These are phyloP conservation scores for Emberiza fucata DNA, from an alignment of 2,113 vertebrate species.

Conservation along the genomic window DNA sequence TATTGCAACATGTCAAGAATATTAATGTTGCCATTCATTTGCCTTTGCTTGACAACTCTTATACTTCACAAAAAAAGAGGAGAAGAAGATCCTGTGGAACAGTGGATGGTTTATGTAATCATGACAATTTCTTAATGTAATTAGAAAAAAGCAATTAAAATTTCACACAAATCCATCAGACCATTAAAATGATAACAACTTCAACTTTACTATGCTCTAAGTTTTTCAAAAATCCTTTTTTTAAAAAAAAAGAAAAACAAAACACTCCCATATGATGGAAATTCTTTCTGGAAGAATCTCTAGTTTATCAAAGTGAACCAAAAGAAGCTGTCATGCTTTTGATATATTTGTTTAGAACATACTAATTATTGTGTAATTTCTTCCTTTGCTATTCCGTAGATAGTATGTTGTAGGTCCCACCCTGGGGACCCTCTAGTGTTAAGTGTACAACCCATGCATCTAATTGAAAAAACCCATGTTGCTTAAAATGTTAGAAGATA, in stretches of 20 bases:
- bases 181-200: background rate
- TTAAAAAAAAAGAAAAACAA: too few species aligned
- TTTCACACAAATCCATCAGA: background rate
- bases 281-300: background rate
- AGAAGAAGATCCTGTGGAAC: background rate
- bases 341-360: background rate
- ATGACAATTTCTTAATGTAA: background rate
- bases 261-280: background rate
- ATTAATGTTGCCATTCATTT: slow-evolving; percentile 41
- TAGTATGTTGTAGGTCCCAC: background rate
- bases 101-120: background rate
- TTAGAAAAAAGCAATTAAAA: background rate
- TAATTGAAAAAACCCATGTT: background rate
- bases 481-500: background rate
- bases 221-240: background rate
- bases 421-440: background rate
- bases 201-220: background rate
- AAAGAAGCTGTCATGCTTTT: background rate
- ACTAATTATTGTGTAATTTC: background rate
- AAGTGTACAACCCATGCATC: background rate
- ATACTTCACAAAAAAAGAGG: background rate
- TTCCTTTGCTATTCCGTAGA: background rate
- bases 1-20: slow-evolving; percentile 14
- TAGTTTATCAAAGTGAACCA: background rate
- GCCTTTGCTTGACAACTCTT: slow-evolving; percentile 12